Evolutionary conservation across 92 coral and sea anemone genomes (phyloP), one percentile per base, ranked within the genome.

Genomic region (Virgularia gustaviana): DNA sequence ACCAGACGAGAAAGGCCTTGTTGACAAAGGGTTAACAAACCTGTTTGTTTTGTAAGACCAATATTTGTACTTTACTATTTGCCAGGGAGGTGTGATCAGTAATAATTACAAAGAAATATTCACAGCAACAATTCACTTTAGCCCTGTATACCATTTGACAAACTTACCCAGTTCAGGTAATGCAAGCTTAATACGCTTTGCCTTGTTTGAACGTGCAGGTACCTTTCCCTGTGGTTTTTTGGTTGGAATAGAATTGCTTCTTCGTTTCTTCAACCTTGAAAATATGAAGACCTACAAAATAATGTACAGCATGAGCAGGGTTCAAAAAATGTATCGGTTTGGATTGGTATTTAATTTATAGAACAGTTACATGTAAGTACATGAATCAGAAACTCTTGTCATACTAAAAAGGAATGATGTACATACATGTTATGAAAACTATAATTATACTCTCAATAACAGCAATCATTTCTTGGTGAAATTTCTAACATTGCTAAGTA

Each of bases 191-290:
- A 19, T 9, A 57, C 32, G 64, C 31, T 43, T 43, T 43, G 51
- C 51, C 51, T 57, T 57, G 64, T 19, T 19, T 24, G 64, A 57
- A 28, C 64, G 64, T 19, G 64, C 64, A 20, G 64, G 64, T 24
- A 57, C 35, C 18, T 57, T 57, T 28, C 64, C 64, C 31, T 57
- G 64, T 0, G 64, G 64, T 25, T 28, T 16, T 57, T 32, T 57
- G 51, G 51, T 43, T 57, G 10, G 27, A 57, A 16, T 27, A 19
- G 35, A 19, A 57, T 57, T 57, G 64, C 28, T 57, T 43, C 51
- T 43, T 43, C 51, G 13, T 43, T 43, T 43, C 51, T 43, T 43
- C 51, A 43, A 43, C 51, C 51, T 43, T 4, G 51, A 43, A 43
- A 43, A 0, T 43, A 43, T 22, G 5, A 13, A 43, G 51, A 43